Evolutionary conservation across 2,797 vertebrate species (phyloP).

Genomic region (Hylomyscus alleni): DNA sequence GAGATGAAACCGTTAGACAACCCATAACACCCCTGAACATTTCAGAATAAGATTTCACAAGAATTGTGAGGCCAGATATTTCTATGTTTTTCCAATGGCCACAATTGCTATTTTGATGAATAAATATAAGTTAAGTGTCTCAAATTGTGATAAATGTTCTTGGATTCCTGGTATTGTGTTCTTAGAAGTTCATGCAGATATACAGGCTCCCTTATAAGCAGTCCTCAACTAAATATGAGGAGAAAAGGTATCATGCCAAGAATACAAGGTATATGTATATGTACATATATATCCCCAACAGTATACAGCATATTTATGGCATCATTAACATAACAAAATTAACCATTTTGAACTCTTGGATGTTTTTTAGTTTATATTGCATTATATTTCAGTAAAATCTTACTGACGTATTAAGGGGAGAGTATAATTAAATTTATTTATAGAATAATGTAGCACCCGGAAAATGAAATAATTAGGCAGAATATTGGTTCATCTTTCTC

Average conservation of each 20-base stretch:
- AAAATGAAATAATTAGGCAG: not conserved
- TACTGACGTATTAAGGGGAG: not conserved
- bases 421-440: not conserved
- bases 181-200: not conserved
- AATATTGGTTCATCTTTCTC: not conserved
- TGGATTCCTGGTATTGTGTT: not conserved
- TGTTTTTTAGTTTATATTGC: not conserved
- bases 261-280: not conserved
- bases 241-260: not conserved
- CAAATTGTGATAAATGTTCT: not conserved
- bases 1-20: not conserved
- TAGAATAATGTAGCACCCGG: not conserved
- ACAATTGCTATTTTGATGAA: not conserved
- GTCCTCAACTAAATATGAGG: not conserved
- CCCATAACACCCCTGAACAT: not conserved
- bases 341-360: not conserved
- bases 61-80: not conserved
- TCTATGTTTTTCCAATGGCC: not conserved
- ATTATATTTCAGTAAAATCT: not conserved
- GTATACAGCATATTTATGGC: not conserved
- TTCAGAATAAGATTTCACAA: not conserved
- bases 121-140: not conserved
- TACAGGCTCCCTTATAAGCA: not conserved
- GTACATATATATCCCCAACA: not conserved
- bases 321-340: not conserved